phyloP scores from a whole-genome alignment of 1,140 invertebrate genomes.

The Drosophila teissieri region DNA sequence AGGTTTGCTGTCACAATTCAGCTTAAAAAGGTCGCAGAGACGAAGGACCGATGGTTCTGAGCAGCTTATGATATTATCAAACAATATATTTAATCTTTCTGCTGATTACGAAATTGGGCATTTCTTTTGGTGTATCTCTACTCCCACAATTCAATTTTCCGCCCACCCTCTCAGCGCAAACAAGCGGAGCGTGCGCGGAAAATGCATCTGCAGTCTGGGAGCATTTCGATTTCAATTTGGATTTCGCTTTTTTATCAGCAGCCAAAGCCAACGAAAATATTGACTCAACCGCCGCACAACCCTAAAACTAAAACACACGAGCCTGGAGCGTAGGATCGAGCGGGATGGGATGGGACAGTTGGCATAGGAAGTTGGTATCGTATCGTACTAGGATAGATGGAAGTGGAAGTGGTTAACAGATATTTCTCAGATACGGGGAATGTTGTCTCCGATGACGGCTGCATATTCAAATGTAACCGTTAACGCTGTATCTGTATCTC shows the following conservation, averaged over 20 bases:
- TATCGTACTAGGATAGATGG: slow-evolving; percentile 13
- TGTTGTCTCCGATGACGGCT: slow-evolving; percentile 37
- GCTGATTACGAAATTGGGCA: background rate
- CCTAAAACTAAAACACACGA: slow-evolving; percentile 37
- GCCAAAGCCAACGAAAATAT: slow-evolving; percentile 67
- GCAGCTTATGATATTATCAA: no score
- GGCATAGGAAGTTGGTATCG: slow-evolving; percentile 23
- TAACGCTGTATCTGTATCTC: slow-evolving; percentile 58
- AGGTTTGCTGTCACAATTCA: background rate
- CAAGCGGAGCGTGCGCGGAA: slow-evolving; percentile 51
- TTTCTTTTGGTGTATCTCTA: slow-evolving; percentile 1
- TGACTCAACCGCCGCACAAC: slow-evolving; percentile 54
- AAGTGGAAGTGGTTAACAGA: slow-evolving; percentile 27
- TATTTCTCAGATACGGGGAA: slow-evolving; percentile 9
- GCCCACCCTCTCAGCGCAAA: slow-evolving; percentile 17
- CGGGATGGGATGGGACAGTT: slow-evolving; percentile 5
- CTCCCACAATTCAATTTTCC: background rate
- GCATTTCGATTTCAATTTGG: slow-evolving; percentile 61
- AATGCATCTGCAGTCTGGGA: slow-evolving; percentile 73
- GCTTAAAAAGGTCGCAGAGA: background rate
- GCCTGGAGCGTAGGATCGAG: background rate
- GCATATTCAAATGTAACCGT: slow-evolving; percentile 69
- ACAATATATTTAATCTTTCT: no score
- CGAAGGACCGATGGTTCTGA: no score
- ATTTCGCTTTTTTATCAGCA: slow-evolving; percentile 69